Evolutionary conservation across 2,113 vertebrate species (phyloP), one percentile per base, ranked within the genome.

Genomic region (Amblyornis subalaris): DNA sequence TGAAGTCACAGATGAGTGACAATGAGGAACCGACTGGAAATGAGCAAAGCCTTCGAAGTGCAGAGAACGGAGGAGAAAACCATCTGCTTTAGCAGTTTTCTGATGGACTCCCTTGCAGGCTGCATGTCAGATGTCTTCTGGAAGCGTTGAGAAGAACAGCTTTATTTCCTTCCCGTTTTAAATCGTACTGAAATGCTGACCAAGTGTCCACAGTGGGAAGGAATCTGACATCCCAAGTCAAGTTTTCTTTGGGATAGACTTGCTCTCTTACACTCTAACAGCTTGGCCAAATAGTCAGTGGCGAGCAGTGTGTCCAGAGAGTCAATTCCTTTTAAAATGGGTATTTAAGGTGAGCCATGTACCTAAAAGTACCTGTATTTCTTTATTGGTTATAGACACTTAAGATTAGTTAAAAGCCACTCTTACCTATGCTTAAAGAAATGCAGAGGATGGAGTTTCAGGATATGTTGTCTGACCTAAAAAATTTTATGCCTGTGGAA

Each of bases 1-100:
- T 24, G 57, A 60, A 93, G 51, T 60, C 11, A 5, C 86, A 94
- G 60, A 74, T 93, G 89, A 94, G 86, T 89, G 89, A 92, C 83
- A 89, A 10, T 17, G 75, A 92, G 67, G 54, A 90, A 77, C 25
- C 0, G 61, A 62, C 94, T 95, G 94, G 57, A 65, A 96, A 96
- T 89, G 94, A 95, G 91, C 90, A 93, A 90, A 78, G 31, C 19
- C 40, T 78, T 76, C 0, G 0, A 64, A 81, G 53, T 42, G 38
- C 80, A 86, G 65, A 78, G 69, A 83, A 76, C 24, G 14, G 40
- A 89, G 73, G 20, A 90, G 61, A 75, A 93, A 93, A 55, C 75
- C 76, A 50, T 92, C 89, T 93, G 80, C 6, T 70, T 85, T 61
- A 83, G 28, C 88, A 79, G 58, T 88, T 82, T 75, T 38, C 45